Base-by-base conservation (phyloP, 2,113 vertebrate genomes). In the Tor tambroides region DNA sequence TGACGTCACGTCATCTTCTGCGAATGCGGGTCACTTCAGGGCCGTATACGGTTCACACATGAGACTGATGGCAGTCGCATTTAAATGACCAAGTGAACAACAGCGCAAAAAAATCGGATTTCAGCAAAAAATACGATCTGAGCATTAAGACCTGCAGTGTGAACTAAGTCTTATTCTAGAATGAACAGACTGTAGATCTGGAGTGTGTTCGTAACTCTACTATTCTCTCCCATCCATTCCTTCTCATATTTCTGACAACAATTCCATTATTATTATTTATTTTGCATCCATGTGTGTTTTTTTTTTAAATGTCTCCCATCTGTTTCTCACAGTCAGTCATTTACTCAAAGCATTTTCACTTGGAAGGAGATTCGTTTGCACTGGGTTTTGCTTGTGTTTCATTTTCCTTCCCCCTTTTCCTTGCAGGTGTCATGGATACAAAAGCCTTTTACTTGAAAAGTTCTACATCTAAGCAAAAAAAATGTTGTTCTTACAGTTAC, bases 281-380 rank as follows among this genome's bases (percentile, higher is more conserved):
- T 87, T 77, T 86, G n/a, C 79, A 85, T 72, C n/a, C 41, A 30
- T 81, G 59, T 83, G 54, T 38, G 49, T 23, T 71, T 54, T 11
- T 80, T 46, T 0, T 38, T 38, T 35, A 5, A 6, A 35, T 35
- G 0, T 35, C 30, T 38, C 32, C 32, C 67, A 35, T 71, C 17
- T 71, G 32, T 8, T 72, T 8, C 19, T 38, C 17, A 72, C 17
- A 26, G 61, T 26, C 61, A 21, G 17, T 41, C 35, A 19, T 35
- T 69, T 19, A 69, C 65, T 69, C 14, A 43, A 51, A 54, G 51
- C 15, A 54, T 54, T 54, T 54, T 19, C 65, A 28, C 28, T 32
- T 19, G 65, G 30, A 32, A 69, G 65, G 35, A 4, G 21, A 41
- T 8, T 12, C 71, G 5, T 41, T 74, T 74, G 35, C 71, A 2